These are phyloP conservation scores for Lamprologus lemairii DNA, from an alignment of 2,113 vertebrate genomes.

Conservation along the genomic window DNA sequence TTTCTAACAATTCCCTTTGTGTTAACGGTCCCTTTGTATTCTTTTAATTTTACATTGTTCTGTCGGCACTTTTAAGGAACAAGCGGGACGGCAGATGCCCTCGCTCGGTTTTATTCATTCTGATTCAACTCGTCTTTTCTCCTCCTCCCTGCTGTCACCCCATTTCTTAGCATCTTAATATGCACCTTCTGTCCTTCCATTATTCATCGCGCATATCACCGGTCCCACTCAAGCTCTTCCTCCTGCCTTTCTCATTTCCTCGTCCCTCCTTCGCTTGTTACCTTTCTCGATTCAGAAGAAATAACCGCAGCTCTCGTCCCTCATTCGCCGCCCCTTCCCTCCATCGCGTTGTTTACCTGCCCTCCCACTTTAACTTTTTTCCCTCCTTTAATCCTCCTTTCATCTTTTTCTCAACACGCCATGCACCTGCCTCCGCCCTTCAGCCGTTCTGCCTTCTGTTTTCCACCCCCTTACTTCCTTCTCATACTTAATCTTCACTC, in stretches of 20 bases:
- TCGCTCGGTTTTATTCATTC: constrained; percentile 14
- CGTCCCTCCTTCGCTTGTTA: neutral
- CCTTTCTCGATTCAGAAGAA: constrained; percentile 23
- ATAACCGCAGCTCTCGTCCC: neutral
- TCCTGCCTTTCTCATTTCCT: constrained; percentile 1
- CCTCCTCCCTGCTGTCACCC: neutral
- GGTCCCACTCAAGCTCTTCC: constrained; percentile 19
- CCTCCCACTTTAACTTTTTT: constrained; percentile 7
- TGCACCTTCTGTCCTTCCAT: constrained; percentile 24
- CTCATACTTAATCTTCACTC: constrained; percentile 27
- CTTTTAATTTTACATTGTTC: neutral
- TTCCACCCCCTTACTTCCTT: constrained; percentile 1
- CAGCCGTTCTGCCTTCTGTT: neutral
- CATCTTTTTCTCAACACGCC: constrained; percentile 5
- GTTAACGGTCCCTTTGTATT: neutral
- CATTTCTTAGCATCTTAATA: constrained; percentile 12
- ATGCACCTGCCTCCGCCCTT: neutral
- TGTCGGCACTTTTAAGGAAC: neutral
- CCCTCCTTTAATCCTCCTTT: constrained; percentile 13
- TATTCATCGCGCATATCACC: constrained; percentile 32
- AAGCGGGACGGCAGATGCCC: neutral
- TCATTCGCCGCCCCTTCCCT: neutral
- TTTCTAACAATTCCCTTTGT: neutral
- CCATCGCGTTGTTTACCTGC: neutral
- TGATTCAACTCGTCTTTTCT: neutral